A percentile compares a stretch with the other conserved stretches of the same genome.
Evolutionary conservation across 30 jellyfish, hydroid and myxozoan species (phyloP).

Genomic region (Kudoa iwatai): DNA sequence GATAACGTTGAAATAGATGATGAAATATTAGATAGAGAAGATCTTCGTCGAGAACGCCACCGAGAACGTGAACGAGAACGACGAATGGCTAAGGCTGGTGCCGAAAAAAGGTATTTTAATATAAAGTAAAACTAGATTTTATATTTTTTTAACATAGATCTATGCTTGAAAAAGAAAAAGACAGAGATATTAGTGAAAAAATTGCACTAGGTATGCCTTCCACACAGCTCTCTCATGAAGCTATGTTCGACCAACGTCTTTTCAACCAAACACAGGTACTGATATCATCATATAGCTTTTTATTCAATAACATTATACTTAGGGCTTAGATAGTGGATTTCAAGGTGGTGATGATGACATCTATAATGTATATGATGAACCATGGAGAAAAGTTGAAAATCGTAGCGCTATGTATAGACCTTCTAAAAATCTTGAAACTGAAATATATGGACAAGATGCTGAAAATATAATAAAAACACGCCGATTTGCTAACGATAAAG

Average conservation of each 20-base stretch:
- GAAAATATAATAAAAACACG: conserved; percentile 17
- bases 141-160: conserved; percentile 10
- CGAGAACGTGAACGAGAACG: conserved; percentile 70
- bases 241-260: conserved; percentile 79
- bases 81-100: conserved; percentile 62
- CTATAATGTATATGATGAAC: conserved; percentile 71
- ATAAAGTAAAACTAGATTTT: background rate
- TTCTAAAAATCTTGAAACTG: conserved; percentile 61
- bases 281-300: background rate
- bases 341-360: conserved; percentile 47
- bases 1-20: conserved; percentile 6
- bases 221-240: conserved; percentile 43
- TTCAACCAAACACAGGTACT: conserved; percentile 43
- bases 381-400: conserved; percentile 49
- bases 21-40: conserved; percentile 57
- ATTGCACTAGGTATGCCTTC: conserved; percentile 94
- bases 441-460: conserved; percentile 52
- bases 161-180: conserved; percentile 39
- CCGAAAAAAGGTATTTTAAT: conserved; percentile 38
- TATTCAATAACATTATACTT: background rate
- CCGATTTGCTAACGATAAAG: conserved; percentile 70
- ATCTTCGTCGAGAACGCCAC: conserved; percentile 50
- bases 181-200: conserved; percentile 84
- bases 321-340: conserved; percentile 93
- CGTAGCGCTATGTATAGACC: conserved; percentile 61